phyloP scores from a whole-genome alignment of 2,113 vertebrate genomes.

The Paedocypris sp. region DNA sequence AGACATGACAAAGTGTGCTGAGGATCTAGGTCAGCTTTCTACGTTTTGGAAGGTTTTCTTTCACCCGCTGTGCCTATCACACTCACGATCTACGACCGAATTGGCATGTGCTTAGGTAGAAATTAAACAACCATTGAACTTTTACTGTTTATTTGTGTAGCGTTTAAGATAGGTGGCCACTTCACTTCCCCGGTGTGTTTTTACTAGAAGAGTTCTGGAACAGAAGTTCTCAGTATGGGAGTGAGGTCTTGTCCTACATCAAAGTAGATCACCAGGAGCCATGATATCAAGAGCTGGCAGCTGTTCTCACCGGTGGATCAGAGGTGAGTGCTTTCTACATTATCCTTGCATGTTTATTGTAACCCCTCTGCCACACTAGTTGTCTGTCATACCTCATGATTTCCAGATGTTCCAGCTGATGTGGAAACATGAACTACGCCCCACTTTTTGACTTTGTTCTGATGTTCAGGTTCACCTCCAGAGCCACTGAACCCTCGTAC shows the following conservation, averaged over 20 bases:
- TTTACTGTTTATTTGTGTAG: neutral
- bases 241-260: slow-evolving; percentile 35
- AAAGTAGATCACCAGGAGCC: slow-evolving; percentile 56
- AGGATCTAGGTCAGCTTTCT: slow-evolving; percentile 15
- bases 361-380: slow-evolving; percentile 39
- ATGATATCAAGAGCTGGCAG: slow-evolving; percentile 48
- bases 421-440: slow-evolving; percentile 35
- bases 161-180: neutral
- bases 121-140: neutral
- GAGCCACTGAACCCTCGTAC: slow-evolving; percentile 2
- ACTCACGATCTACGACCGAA: neutral
- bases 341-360: slow-evolving; percentile 51
- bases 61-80: neutral
- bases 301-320: slow-evolving; percentile 50
- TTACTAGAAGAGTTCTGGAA: slow-evolving; percentile 1
- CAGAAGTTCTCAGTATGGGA: slow-evolving; percentile 14
- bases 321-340: slow-evolving; percentile 54
- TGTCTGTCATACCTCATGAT: slow-evolving; percentile 52
- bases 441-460: slow-evolving; percentile 35
- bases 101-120: neutral
- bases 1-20: slow-evolving; percentile 20
- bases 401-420: slow-evolving; percentile 41
- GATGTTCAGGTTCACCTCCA: slow-evolving; percentile 27
- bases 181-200: neutral
- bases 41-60: neutral